Conservation (phyloP, 2,113 vertebrate species). For the Sinocyclocheilus rhinocerous region DNA sequence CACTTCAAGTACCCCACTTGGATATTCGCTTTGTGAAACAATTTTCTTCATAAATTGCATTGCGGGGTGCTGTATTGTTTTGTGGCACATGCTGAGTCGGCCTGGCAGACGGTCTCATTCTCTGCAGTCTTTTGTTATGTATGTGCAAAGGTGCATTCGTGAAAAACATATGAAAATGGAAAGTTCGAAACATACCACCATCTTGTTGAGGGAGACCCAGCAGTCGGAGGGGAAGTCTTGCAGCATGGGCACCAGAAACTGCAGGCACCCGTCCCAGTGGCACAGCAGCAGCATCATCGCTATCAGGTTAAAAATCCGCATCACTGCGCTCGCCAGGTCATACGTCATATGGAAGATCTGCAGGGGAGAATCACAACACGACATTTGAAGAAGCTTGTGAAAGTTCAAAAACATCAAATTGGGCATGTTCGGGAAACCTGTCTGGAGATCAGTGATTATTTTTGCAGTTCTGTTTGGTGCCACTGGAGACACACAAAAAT, state of each 20-base stretch:
- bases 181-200: slow-evolving; percentile 84
- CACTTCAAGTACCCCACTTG: slow-evolving; percentile 32
- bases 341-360: slow-evolving; percentile 99
- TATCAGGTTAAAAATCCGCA: slow-evolving; percentile 95
- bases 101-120: not conserved
- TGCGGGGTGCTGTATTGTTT: slow-evolving; percentile 15
- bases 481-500: not conserved
- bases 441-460: not conserved
- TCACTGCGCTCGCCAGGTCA: slow-evolving; percentile 93
- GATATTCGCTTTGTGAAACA: slow-evolving; percentile 19
- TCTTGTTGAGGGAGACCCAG: slow-evolving; percentile 97
- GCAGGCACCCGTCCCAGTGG: slow-evolving; percentile 97
- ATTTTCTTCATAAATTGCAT: slow-evolving; percentile 24
- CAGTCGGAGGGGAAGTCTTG: slow-evolving; percentile 96
- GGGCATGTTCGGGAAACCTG: not conserved
- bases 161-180: not conserved
- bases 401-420: not conserved
- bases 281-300: slow-evolving; percentile 97
- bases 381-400: not conserved
- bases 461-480: not conserved
- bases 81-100: not conserved
- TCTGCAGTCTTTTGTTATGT: not conserved
- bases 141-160: not conserved
- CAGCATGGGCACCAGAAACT: slow-evolving; percentile 98
- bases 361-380: not conserved